Percentiles rank a stretch among this genome's conserved stretches.
Evolutionary conservation across 2,113 vertebrate genomes (phyloP).

Genomic region (Vicugna pacos): DNA sequence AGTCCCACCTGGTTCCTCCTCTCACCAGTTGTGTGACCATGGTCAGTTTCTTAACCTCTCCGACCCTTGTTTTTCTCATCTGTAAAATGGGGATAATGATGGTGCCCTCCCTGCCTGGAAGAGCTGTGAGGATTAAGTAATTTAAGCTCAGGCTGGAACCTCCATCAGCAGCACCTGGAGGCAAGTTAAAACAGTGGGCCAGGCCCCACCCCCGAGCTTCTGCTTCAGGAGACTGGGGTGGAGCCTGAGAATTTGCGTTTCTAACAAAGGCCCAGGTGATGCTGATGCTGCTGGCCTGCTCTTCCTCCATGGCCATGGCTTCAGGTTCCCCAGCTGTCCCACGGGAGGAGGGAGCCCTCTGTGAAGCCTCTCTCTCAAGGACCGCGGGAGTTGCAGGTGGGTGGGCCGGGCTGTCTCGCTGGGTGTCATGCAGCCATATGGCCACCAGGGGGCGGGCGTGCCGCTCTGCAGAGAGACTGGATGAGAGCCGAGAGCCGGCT

Average conservation of each 20-base stretch:
- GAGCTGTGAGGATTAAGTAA: not conserved
- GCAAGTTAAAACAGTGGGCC: not conserved
- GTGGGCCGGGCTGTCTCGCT: not conserved
- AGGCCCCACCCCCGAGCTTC: not conserved
- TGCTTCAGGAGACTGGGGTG: not conserved
- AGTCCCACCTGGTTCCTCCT: not conserved
- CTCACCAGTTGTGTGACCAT: accelerated
- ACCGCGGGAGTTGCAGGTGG: accelerated
- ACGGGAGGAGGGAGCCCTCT: not conserved
- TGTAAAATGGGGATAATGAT: not conserved
- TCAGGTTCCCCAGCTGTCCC: not conserved
- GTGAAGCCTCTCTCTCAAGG: not conserved
- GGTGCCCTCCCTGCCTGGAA: not conserved
- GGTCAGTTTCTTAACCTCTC: not conserved
- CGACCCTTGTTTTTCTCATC: not conserved
- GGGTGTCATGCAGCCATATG: not conserved
- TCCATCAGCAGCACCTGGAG: not conserved
- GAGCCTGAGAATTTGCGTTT: too few relatives aligned
- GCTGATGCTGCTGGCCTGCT: not conserved
- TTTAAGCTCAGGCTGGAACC: not conserved
- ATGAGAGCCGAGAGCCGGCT: not conserved
- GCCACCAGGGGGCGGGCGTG: slow-evolving; percentile 40
- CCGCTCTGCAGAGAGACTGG: not conserved
- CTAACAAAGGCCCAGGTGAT: too few relatives aligned
- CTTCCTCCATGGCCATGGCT: not conserved